Evolutionary conservation across 2,888 invertebrate genomes (phyloP).

Genomic region (Lepetodrilus schrolli): DNA sequence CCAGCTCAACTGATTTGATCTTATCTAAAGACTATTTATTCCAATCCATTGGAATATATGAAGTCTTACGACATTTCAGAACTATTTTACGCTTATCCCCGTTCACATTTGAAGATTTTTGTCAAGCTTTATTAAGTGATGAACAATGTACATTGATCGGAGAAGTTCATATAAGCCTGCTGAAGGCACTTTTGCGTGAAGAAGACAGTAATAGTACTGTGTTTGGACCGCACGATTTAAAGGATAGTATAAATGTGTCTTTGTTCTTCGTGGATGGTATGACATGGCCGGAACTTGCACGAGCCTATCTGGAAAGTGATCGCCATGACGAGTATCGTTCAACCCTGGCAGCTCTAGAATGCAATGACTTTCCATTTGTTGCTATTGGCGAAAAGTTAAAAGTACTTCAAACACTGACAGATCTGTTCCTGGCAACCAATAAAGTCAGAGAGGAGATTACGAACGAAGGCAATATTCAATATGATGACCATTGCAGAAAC

Average conservation of each 20-base stretch:
- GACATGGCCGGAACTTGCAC: slow-evolving; percentile 95
- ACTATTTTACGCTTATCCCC: slow-evolving; percentile 90
- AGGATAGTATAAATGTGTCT: slow-evolving; percentile 95
- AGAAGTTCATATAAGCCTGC: slow-evolving; percentile 94
- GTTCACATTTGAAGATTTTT: slow-evolving; percentile 96
- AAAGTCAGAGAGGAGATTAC: slow-evolving; percentile 93
- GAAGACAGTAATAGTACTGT: slow-evolving; percentile 80
- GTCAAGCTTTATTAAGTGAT: slow-evolving; percentile 91
- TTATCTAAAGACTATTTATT: slow-evolving; percentile 86
- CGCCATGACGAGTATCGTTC: slow-evolving; percentile 76
- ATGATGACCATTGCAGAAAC: slow-evolving; percentile 76
- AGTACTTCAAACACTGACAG: slow-evolving; percentile 89
- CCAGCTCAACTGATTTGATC: slow-evolving; percentile 91
- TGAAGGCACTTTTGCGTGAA: slow-evolving; percentile 82
- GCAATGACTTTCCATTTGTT: slow-evolving; percentile 70
- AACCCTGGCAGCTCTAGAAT: slow-evolving; percentile 64
- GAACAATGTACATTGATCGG: slow-evolving; percentile 93
- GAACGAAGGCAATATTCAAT: slow-evolving; percentile 85
- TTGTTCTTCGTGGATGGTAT: slow-evolving; percentile 94
- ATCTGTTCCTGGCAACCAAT: slow-evolving; percentile 94
- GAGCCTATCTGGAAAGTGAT: slow-evolving; percentile 91
- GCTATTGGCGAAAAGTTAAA: slow-evolving; percentile 69
- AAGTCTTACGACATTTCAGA: slow-evolving; percentile 94
- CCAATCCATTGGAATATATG: slow-evolving; percentile 91
- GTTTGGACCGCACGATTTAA: slow-evolving; percentile 96